Percentiles rank a stretch among this genome's conserved stretches.
These are phyloP conservation scores for Timema cristinae DNA, from an alignment of 2,888 invertebrate genomes.

Conservation along the genomic window DNA sequence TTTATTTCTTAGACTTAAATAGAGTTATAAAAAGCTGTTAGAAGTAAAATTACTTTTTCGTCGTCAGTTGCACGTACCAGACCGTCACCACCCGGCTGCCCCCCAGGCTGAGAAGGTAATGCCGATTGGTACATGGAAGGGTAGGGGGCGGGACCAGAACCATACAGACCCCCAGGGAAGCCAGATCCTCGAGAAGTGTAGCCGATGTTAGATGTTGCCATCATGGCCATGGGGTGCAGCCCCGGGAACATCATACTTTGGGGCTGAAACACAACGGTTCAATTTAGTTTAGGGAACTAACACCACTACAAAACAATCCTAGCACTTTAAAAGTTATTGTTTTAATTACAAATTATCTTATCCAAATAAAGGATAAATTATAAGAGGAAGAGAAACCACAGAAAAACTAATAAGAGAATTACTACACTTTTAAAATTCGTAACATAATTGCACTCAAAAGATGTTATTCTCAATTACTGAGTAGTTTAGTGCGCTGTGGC, in stretches of 20 bases:
- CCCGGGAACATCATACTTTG: conserved; percentile 95
- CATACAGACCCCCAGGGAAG: conserved; percentile 49
- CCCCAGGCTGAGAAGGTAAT: conserved; percentile 46
- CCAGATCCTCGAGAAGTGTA: conserved; percentile 57
- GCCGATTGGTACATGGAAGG: conserved; percentile 59
- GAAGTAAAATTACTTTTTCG: background rate
- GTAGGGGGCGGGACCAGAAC: conserved; percentile 57
- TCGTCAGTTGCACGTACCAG: conserved; percentile 34
- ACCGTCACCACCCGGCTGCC: conserved; percentile 43
- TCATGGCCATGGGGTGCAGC: conserved; percentile 93
- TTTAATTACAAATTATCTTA: too few relatives aligned
- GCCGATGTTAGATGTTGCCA: conserved; percentile 78
- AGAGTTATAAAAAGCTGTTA: conserved; percentile 11
- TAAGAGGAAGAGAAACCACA: too few relatives aligned
- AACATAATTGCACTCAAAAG: too few relatives aligned
- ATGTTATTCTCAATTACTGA: too few relatives aligned
- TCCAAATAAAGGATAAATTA: too few relatives aligned
- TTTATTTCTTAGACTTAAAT: background rate
- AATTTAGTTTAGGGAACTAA: too few relatives aligned
- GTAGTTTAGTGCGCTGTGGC: too few relatives aligned
- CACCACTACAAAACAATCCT: too few relatives aligned
- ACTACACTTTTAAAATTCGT: too few relatives aligned
- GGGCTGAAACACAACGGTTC: conserved; percentile 45
- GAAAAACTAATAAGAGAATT: too few relatives aligned
- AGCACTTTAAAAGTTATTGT: too few relatives aligned